Evolutionary conservation across 2,113 vertebrate genomes (phyloP).

Genomic region (Megaptera novaeangliae): DNA sequence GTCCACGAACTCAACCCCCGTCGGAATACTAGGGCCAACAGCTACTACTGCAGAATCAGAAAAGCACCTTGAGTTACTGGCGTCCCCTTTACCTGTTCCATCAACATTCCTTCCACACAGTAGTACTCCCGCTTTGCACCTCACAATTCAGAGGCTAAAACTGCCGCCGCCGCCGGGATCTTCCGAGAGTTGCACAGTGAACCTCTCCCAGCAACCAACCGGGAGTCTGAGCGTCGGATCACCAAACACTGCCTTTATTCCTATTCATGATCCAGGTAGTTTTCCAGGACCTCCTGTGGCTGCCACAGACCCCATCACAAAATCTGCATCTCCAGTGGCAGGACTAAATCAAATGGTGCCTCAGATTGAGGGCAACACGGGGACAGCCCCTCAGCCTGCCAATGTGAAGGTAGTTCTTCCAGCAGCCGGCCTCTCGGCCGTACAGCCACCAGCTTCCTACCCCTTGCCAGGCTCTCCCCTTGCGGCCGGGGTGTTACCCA

Average conservation of each 20-base stretch:
- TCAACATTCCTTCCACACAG: conserved; percentile 82
- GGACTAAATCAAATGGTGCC: conserved; percentile 85
- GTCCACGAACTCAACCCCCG: conserved; percentile 72
- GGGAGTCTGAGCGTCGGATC: conserved; percentile 82
- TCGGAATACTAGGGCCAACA: conserved; percentile 69
- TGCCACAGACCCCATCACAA: conserved; percentile 81
- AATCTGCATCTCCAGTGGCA: conserved; percentile 82
- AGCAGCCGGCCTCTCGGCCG: conserved; percentile 82
- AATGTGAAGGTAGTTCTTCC: conserved; percentile 86
- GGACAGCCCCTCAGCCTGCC: conserved; percentile 81
- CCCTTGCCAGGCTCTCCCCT: conserved; percentile 81
- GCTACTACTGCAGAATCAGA: conserved; percentile 82
- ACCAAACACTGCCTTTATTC: conserved; percentile 86
- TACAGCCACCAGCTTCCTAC: conserved; percentile 82
- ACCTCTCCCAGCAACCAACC: conserved; percentile 80
- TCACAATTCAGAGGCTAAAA: conserved; percentile 89
- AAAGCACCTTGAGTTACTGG: conserved; percentile 82
- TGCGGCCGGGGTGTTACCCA: conserved; percentile 80
- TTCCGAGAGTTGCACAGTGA: conserved; percentile 79
- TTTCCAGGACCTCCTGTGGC: conserved; percentile 81
- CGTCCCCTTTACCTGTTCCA: conserved; percentile 80
- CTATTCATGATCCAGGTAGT: conserved; percentile 82
- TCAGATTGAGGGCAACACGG: conserved; percentile 85
- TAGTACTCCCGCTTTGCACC: conserved; percentile 82
- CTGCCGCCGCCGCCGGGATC: conserved; percentile 79